Evolutionary conservation across 2,888 invertebrate genomes (phyloP).

Genomic region (Acanthosepion lycidas): DNA sequence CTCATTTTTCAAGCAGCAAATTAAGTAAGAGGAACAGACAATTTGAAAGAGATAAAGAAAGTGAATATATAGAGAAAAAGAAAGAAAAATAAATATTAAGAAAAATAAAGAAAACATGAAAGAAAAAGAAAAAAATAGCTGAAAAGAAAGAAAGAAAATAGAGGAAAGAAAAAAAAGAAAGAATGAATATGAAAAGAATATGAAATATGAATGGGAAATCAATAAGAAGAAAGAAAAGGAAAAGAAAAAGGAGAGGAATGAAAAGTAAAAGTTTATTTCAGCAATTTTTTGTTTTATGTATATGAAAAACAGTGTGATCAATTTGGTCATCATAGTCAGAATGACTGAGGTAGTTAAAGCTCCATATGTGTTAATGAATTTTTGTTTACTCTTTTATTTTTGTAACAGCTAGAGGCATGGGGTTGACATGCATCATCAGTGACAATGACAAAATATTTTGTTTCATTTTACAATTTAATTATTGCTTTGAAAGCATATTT

Average conservation of each 20-base stretch:
- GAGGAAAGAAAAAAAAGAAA: background rate
- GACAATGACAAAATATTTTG: too few relatives aligned
- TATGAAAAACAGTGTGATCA: too few relatives aligned
- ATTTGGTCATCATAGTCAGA: too few relatives aligned
- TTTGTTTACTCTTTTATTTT: too few relatives aligned
- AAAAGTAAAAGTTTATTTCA: background rate
- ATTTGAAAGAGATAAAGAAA: background rate
- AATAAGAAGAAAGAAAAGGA: background rate
- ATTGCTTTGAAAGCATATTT: too few relatives aligned
- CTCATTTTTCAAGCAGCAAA: background rate
- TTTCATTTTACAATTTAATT: too few relatives aligned
- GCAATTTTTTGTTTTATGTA: too few relatives aligned
- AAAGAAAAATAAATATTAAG: background rate
- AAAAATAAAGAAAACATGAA: background rate
- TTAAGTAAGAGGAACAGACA: background rate
- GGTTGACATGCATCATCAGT: too few relatives aligned
- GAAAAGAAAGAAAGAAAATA: background rate
- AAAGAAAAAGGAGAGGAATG: background rate
- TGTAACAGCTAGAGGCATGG: too few relatives aligned
- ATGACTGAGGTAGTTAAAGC: too few relatives aligned
- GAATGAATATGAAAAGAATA: too few relatives aligned
- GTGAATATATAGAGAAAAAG: background rate
- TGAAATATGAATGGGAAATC: background rate
- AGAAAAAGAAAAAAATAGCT: background rate
- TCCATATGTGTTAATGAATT: too few relatives aligned